A percentile compares a stretch with the other conserved stretches of the same genome.
Conservation (phyloP, 2,797 vertebrate genomes). For the Tragopan temminckii region DNA sequence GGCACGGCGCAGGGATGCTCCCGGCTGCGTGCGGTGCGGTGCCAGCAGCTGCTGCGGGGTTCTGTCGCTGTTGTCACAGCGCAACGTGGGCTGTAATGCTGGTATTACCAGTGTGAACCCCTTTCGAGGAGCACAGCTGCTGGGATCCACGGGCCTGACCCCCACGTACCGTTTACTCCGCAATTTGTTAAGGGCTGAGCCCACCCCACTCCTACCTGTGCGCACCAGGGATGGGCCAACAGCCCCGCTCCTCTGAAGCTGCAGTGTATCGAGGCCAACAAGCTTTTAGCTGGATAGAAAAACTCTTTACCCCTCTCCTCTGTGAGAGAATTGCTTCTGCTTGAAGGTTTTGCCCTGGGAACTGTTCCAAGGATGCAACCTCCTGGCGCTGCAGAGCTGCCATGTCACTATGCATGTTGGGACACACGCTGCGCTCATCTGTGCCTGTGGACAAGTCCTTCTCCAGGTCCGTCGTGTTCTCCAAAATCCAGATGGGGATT, state of each 20-base stretch:
- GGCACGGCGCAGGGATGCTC: rapidly evolving
- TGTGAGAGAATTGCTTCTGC: not conserved
- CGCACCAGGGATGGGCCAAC: not conserved
- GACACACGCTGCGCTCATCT: rapidly evolving
- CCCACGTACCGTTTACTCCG: rapidly evolving
- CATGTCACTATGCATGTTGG: rapidly evolving
- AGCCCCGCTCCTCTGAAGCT: not conserved
- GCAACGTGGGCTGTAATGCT: rapidly evolving
- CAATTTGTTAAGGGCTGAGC: not conserved
- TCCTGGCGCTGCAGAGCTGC: rapidly evolving
- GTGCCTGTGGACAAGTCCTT: not conserved
- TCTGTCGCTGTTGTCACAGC: rapidly evolving
- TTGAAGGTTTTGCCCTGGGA: not conserved
- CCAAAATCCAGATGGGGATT: not conserved
- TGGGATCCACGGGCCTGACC: not conserved
- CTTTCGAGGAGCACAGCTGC: rapidly evolving
- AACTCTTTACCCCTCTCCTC: not conserved
- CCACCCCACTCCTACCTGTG: not conserved
- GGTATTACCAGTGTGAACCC: rapidly evolving
- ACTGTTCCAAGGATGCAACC: not conserved
- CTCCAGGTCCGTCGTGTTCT: not conserved
- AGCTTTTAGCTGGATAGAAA: not conserved
- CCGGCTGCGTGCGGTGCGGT: not conserved
- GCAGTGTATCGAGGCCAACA: rapidly evolving
- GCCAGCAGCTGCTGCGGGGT: rapidly evolving